Base-by-base conservation (phyloP, 2,797 vertebrate species). In the Sebastes taczanowskii region DNA sequence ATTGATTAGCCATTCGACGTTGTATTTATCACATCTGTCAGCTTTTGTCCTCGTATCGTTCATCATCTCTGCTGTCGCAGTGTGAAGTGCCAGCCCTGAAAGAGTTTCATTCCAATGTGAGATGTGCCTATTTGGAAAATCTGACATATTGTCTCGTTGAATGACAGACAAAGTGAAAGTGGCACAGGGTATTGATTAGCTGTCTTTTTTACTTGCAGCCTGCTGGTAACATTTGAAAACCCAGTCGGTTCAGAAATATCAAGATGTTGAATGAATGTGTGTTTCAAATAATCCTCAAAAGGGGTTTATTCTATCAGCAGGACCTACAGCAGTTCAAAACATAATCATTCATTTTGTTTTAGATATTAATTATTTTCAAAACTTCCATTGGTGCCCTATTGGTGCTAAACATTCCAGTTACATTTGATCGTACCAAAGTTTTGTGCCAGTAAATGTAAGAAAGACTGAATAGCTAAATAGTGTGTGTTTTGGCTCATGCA, bases 11-110 rank as follows among this genome's bases (percentile, higher is more conserved):
- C 84, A 89, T 92, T 93, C 61, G 49, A 81, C 42, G 38, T 62
- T 35, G 87, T 91, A 86, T 93, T 92, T 88, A 89, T 91, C 91
- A 90, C 87, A 88, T 90, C 89, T 93, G 91, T 88, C 88, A 88
- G 87, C 86, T 88, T 93, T 89, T 88, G 89, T 89, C 80, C 68
- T 71, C 25, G 18, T 64, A 73, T 90, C 85, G 22, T 92, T 90
- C 83, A 89, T 93, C 89, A 93, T 93, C 86, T 86, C 70, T 35
- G 64, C 86, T 86, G 89, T 91, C 88, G 9, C 84, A 72, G 90
- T 73, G 75, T 88, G 81, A 83, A 78, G 85, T 76, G 22, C 6
- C 52, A 7, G 66, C 81, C 64, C 61, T 78, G 63, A 87, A 86
- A 80, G 79, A 83, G 22, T 82, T 84, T 83, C 75, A 80, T 78